phyloP scores from a whole-genome alignment of 2,113 vertebrate genomes.

The Zeus faber region DNA sequence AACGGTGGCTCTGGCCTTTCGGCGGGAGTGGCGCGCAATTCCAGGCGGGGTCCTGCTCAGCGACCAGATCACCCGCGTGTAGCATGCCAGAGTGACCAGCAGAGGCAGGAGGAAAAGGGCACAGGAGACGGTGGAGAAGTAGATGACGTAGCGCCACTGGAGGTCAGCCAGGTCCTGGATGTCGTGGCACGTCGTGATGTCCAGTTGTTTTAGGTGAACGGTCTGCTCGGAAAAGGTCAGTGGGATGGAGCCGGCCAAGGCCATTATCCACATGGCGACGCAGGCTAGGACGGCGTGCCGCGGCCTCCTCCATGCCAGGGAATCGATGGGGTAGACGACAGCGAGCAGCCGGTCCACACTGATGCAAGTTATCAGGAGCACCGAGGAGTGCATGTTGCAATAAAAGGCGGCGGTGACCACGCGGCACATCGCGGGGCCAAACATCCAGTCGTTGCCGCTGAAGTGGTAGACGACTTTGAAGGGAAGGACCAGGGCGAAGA shows the following conservation, averaged over 20 bases:
- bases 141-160: conserved; percentile 67
- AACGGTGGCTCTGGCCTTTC: conserved; percentile 79
- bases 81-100: conserved; percentile 79
- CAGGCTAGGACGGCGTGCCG: conserved; percentile 71
- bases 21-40: conserved; percentile 56
- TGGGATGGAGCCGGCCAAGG: conserved; percentile 77
- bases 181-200: conserved; percentile 87
- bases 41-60: conserved; percentile 47
- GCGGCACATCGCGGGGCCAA: conserved; percentile 80
- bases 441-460: conserved; percentile 84
- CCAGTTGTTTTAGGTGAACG: conserved; percentile 58
- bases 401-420: conserved; percentile 86
- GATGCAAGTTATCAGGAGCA: conserved; percentile 89
- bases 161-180: conserved; percentile 34
- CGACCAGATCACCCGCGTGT: conserved; percentile 77
- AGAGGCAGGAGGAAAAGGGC: conserved; percentile 86
- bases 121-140: conserved; percentile 81
- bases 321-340: conserved; percentile 88
- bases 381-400: conserved; percentile 94
- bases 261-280: conserved; percentile 79
- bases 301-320: conserved; percentile 83
- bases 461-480: conserved; percentile 90
- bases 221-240: conserved; percentile 84
- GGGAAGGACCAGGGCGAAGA: conserved; percentile 85
- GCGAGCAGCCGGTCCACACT: conserved; percentile 88